Percentiles rank a stretch among this genome's conserved stretches.
Conservation (phyloP, 2,888 invertebrate species). For the Drosophila histrio region DNA sequence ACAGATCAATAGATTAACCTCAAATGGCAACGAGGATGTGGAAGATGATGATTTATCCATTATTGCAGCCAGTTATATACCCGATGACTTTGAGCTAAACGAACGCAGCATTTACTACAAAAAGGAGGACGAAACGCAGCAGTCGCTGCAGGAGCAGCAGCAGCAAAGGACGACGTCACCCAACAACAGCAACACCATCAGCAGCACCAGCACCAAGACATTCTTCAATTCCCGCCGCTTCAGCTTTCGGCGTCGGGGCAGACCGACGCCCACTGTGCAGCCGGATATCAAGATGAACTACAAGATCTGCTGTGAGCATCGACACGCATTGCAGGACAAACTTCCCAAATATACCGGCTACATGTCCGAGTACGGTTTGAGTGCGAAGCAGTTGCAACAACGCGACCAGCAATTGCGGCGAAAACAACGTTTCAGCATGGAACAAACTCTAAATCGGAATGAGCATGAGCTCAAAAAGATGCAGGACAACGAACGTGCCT, state of each 20-base stretch:
- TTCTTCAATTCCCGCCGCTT: constrained; percentile 75
- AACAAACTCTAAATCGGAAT: constrained; percentile 82
- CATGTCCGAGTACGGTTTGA: constrained; percentile 86
- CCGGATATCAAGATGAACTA: constrained; percentile 81
- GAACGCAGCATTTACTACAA: constrained; percentile 67
- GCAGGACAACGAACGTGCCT: constrained; percentile 85
- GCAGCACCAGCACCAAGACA: constrained; percentile 43
- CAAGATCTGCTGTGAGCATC: constrained; percentile 84
- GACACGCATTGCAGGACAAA: constrained; percentile 81
- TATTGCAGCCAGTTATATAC: constrained; percentile 82
- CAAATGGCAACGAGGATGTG: constrained; percentile 31
- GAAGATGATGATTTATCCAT: constrained; percentile 82
- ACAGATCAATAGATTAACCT: constrained; percentile 48
- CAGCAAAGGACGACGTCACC: neutral
- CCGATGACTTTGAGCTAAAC: constrained; percentile 70
- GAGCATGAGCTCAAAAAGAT: constrained; percentile 84
- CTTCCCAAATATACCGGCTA: constrained; percentile 85
- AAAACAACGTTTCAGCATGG: constrained; percentile 70
- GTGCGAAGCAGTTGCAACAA: constrained; percentile 84
- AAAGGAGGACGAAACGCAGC: constrained; percentile 31
- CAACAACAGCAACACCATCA: constrained; percentile 13
- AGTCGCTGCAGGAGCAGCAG: constrained; percentile 1
- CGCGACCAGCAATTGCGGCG: constrained; percentile 83
- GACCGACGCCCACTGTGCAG: constrained; percentile 34
- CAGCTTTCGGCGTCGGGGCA: constrained; percentile 69